These are phyloP conservation scores for Nymphalis io DNA, from an alignment of 1,140 invertebrate species.

Conservation along the genomic window DNA sequence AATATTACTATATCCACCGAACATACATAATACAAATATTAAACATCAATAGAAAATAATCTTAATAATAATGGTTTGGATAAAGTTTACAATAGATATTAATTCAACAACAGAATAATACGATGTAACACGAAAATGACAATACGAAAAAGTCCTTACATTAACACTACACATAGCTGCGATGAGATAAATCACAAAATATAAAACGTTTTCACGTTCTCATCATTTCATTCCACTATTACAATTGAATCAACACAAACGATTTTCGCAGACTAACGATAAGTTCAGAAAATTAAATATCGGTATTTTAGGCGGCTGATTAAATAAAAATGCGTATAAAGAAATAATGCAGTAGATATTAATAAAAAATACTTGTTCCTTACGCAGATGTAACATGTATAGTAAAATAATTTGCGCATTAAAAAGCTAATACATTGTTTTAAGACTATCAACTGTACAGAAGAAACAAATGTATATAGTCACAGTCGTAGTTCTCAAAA, in stretches of 20 bases:
- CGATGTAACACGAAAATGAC: too few relatives aligned
- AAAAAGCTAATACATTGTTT: conserved; percentile 62
- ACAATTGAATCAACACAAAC: conserved; percentile 5
- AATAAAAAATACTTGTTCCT: conserved; percentile 37
- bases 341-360: conserved; percentile 29
- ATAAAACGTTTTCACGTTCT: neutral
- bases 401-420: conserved; percentile 63
- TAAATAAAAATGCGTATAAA: conserved; percentile 18
- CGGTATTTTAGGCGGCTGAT: conserved; percentile 20
- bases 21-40: conserved; percentile 12
- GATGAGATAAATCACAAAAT: conserved; percentile 21
- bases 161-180: conserved; percentile 21
- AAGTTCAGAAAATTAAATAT: neutral
- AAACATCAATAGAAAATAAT: conserved; percentile 10
- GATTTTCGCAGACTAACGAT: too few relatives aligned
- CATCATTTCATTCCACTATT: conserved; percentile 1
- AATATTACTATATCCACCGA: too few relatives aligned
- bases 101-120: too few relatives aligned
- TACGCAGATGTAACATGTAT: conserved; percentile 35
- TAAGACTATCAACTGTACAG: conserved; percentile 62
- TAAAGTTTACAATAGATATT: too few relatives aligned
- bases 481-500: conserved; percentile 47
- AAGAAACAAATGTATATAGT: conserved; percentile 55
- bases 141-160: too few relatives aligned
- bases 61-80: too few relatives aligned